These are phyloP conservation scores for Hippocampus zosterae DNA, from an alignment of 2,113 vertebrate species.

Conservation along the genomic window DNA sequence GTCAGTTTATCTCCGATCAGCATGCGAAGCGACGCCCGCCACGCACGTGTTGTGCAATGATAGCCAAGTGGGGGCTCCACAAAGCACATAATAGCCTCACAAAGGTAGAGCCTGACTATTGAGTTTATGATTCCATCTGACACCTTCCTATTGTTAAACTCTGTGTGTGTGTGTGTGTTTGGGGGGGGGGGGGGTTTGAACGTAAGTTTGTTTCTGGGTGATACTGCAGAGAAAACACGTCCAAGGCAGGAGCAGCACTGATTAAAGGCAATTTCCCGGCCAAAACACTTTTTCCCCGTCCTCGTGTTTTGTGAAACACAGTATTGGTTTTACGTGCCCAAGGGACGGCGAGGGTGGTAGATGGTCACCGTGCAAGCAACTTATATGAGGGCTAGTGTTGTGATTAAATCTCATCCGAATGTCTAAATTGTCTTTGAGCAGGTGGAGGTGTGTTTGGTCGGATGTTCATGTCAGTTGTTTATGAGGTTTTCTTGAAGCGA, in stretches of 20 bases:
- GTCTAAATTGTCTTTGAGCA: not conserved
- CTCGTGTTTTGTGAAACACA: not conserved
- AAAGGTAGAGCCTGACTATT: not conserved
- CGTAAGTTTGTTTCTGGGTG: not conserved
- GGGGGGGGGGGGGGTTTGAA: not conserved
- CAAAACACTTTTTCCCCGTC: not conserved
- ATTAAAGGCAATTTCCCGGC: conserved; percentile 16
- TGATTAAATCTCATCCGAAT: not conserved
- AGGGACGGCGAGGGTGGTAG: not conserved
- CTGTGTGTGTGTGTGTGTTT: not conserved
- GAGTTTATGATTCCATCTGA: not conserved
- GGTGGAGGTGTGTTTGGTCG: too few relatives aligned
- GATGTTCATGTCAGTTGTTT: too few relatives aligned
- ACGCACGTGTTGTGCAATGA: not conserved
- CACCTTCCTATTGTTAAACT: conserved; percentile 19
- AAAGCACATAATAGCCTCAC: not conserved
- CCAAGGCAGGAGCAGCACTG: conserved; percentile 8
- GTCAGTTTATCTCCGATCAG: conserved; percentile 18
- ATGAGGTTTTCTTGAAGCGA: too few relatives aligned
- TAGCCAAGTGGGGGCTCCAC: not conserved
- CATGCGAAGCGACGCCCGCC: not conserved
- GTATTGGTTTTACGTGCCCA: not conserved
- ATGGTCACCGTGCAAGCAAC: not conserved
- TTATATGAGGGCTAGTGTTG: not conserved
- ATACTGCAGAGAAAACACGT: conserved; percentile 13